Percentiles rank a stretch among this genome's conserved stretches.
phyloP scores from a whole-genome alignment of 2,113 vertebrate species.

The Cottus gobio region DNA sequence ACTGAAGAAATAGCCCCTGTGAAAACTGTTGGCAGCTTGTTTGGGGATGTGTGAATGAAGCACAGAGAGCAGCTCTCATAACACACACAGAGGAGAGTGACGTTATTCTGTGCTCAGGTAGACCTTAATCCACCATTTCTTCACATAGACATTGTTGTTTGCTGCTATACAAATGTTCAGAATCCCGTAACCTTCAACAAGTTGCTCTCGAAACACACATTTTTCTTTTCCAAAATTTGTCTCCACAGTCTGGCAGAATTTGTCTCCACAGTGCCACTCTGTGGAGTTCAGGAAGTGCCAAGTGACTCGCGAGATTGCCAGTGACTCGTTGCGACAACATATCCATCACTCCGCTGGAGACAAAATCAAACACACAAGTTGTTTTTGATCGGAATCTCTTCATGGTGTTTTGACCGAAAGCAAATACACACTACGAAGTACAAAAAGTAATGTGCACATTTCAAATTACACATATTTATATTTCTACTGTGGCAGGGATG shows the following conservation, averaged over 20 bases:
- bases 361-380: neutral
- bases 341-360: slow-evolving; percentile 1
- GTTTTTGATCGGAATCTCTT: neutral
- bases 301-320: slow-evolving; percentile 9
- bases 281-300: slow-evolving; percentile 16
- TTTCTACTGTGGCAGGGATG: neutral
- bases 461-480: neutral
- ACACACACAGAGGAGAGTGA: too few species aligned
- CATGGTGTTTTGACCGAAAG: neutral
- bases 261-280: slow-evolving; percentile 12
- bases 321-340: slow-evolving; percentile 3
- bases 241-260: slow-evolving; percentile 17
- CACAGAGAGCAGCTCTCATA: too few species aligned
- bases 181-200: neutral
- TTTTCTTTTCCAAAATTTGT: neutral
- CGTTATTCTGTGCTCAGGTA: too few species aligned
- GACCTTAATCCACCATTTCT: too few species aligned
- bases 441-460: neutral
- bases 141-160: too few species aligned
- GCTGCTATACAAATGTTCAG: too few species aligned
- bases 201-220: neutral
- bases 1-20: neutral
- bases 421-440: neutral
- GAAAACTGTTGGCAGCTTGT: neutral
- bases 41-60: neutral